A percentile compares a stretch with the other conserved stretches of the same genome.
Evolutionary conservation across 2,888 invertebrate species (phyloP).

Genomic region (Heliconius sara): DNA sequence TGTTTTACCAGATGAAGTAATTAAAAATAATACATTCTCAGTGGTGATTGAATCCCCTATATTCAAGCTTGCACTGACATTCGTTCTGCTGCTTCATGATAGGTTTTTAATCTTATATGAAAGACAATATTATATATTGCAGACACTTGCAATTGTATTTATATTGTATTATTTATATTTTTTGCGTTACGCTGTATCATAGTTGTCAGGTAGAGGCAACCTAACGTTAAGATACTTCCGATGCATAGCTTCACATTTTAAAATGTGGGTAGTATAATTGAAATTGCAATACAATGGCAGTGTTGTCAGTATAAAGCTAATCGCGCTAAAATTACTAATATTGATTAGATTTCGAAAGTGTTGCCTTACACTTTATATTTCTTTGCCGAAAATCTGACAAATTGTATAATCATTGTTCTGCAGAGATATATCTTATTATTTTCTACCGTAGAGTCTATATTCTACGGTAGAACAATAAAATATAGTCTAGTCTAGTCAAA

Average conservation of each 20-base stretch:
- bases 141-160: too few species aligned
- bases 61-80: background rate
- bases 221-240: too few species aligned
- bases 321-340: background rate
- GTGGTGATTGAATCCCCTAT: background rate
- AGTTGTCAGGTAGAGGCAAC: too few species aligned
- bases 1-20: too few species aligned
- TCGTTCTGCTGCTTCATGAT: background rate
- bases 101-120: background rate
- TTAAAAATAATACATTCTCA: too few species aligned
- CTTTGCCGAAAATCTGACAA: background rate
- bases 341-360: background rate
- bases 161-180: too few species aligned
- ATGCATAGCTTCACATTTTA: background rate
- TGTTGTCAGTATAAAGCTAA: constrained; percentile 3
- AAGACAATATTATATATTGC: too few species aligned
- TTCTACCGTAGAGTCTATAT: too few species aligned
- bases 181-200: too few species aligned
- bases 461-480: too few species aligned
- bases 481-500: too few species aligned
- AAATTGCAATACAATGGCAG: background rate
- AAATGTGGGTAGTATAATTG: background rate
- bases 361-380: constrained; percentile 7
- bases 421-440: too few species aligned
- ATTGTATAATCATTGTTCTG: background rate